Base-by-base conservation (phyloP, 2,888 invertebrate species). In the Tupiocoris notatus region DNA sequence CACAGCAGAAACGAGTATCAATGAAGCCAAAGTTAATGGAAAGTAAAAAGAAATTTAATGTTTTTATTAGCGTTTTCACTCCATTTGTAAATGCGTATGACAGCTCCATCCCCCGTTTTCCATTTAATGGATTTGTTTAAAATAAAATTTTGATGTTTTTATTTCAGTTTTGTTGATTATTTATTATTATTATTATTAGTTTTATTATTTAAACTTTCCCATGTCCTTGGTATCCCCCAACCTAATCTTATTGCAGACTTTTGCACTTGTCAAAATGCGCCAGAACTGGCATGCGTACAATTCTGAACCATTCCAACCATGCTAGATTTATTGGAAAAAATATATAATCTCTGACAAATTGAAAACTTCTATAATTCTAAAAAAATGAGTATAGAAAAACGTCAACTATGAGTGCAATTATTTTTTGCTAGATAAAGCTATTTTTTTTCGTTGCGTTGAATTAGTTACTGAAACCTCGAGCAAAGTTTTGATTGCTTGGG, bases 21-120 rank as follows among this genome's bases (percentile, higher is more conserved):
- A 79, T 54, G 81, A 81, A 65, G 75, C 80, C 70, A 79, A 80
- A 79, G 80, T 80, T 20, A 80, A 80, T 78, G 80, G 80, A 39
- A 80, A 80, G 75, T 80, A 71, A 54, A 62, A 39, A 63, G 39
- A 25, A 39, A 65, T 65, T 39, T 1, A 65, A 63, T 63, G 25
- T n/a, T 63, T 63, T 2, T 62, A 21, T 63, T n/a, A n/a, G n/a
- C n/a, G n/a, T n/a, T n/a, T n/a, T n/a, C 39, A 39, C 39, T 39
- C 39, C 39, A 39, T 7, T 39, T 12, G 12, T n/a, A n/a, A n/a
- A n/a, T 39, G 12, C 39, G 39, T 39, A 39, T 39, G 39, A 12
- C 39, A 39, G 39, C 39, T 39, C 39, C 39, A 39, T 39, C 39
- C 39, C 39, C 39, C 39, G 12, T 39, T 39, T 12, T 39, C 39